A percentile compares a stretch with the other conserved stretches of the same genome.
Conservation (phyloP, 1,140 invertebrate species). For the Notospermus geniculatus region DNA sequence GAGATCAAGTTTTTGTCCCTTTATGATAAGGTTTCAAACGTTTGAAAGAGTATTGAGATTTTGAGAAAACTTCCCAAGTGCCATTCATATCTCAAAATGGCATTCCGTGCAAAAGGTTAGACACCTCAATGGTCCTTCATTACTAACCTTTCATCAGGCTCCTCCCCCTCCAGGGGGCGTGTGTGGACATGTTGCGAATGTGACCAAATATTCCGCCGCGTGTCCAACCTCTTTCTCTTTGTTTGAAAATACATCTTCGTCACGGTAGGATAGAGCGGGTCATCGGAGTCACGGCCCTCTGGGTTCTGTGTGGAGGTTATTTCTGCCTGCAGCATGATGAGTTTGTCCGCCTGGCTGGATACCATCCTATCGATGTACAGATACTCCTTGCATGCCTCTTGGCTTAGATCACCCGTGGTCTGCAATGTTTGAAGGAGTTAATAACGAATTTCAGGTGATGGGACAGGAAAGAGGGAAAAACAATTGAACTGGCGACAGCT, state of each 20-base stretch:
- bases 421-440: neutral
- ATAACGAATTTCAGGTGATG: too few species aligned
- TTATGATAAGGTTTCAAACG: too few species aligned
- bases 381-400: slow-evolving; percentile 25
- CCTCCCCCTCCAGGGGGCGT: too few species aligned
- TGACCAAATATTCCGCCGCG: slow-evolving; percentile 14
- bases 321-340: slow-evolving; percentile 28
- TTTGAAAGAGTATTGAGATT: too few species aligned
- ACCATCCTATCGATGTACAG: slow-evolving; percentile 27
- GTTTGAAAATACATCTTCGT: slow-evolving; percentile 28
- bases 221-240: slow-evolving; percentile 25
- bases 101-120: too few species aligned
- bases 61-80: too few species aligned
- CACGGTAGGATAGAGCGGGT: slow-evolving; percentile 33
- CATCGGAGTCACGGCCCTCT: slow-evolving; percentile 26
- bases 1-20: neutral
- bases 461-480: too few species aligned
- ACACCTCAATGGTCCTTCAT: too few species aligned
- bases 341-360: slow-evolving; percentile 18
- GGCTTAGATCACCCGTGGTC: slow-evolving; percentile 24
- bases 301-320: slow-evolving; percentile 27
- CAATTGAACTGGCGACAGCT: neutral
- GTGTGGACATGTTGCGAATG: neutral
- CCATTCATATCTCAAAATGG: too few species aligned
- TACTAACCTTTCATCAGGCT: too few species aligned